Conservation (phyloP, 2,113 vertebrate genomes). For the Sminthopsis crassicaudata region DNA sequence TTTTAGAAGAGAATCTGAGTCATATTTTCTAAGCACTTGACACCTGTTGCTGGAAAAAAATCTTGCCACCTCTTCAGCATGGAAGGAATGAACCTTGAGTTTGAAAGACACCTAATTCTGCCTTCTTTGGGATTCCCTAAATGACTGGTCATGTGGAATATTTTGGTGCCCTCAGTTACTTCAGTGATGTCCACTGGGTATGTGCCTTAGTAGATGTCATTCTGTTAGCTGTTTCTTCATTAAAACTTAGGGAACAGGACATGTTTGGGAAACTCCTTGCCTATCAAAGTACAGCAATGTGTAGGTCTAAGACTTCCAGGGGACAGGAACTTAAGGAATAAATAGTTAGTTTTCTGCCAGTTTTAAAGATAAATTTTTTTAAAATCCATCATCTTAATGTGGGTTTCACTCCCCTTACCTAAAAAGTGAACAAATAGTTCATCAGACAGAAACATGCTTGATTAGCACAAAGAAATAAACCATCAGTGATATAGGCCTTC, state of each 20-base stretch:
- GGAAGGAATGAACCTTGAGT: not conserved
- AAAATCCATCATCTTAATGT: not conserved
- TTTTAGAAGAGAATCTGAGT: slow-evolving; percentile 48
- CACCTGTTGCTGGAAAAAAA: slow-evolving; percentile 27
- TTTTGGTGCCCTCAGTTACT: not conserved
- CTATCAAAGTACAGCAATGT: not conserved
- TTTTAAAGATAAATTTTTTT: not conserved
- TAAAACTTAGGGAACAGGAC: not conserved
- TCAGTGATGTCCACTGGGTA: not conserved
- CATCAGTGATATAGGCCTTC: not conserved
- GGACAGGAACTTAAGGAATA: not conserved
- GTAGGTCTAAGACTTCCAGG: not conserved
- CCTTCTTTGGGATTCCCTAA: not conserved
- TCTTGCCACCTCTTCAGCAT: slow-evolving; percentile 23
- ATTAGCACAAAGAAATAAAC: not conserved
- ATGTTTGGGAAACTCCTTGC: slow-evolving; percentile 30
- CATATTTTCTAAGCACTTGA: slow-evolving; percentile 29
- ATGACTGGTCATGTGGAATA: not conserved
- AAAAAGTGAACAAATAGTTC: not conserved
- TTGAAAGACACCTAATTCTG: not conserved
- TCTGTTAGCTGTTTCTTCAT: not conserved
- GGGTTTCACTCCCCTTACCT: slow-evolving; percentile 6
- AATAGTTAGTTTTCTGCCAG: not conserved
- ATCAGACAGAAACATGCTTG: not conserved
- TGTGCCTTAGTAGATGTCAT: not conserved